Evolutionary conservation across 2,797 vertebrate species (phyloP).

Genomic region (Pipistrellus pipistrellus): DNA sequence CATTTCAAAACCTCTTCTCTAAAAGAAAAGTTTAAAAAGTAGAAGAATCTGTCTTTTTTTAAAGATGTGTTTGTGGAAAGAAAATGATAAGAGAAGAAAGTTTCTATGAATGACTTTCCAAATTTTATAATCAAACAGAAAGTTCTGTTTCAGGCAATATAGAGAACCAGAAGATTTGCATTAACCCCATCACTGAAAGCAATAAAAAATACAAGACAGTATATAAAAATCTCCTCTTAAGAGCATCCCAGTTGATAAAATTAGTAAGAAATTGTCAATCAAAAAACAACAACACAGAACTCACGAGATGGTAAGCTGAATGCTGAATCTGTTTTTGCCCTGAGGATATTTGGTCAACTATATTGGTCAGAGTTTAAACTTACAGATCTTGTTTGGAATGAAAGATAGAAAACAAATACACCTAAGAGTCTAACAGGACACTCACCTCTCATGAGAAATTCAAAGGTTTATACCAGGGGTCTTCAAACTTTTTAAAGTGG

Average conservation of each 20-base stretch:
- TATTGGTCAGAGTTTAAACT: not conserved
- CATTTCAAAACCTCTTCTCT: conserved; percentile 60
- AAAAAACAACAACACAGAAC: not conserved
- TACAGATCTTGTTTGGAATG: not conserved
- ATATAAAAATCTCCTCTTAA: conserved; percentile 39
- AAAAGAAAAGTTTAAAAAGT: conserved; percentile 48
- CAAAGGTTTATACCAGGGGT: not conserved
- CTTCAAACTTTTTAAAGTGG: too few relatives aligned
- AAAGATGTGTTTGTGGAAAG: conserved; percentile 8
- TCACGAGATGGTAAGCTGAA: not conserved
- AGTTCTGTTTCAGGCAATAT: conserved; percentile 14
- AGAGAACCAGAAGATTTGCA: not conserved
- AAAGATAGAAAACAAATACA: not conserved
- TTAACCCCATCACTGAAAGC: not conserved
- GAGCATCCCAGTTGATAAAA: conserved; percentile 2
- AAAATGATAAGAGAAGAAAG: conserved; percentile 29
- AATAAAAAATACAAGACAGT: conserved; percentile 29
- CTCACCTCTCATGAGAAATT: not conserved
- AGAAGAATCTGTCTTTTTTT: conserved; percentile 46
- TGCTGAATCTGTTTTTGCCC: not conserved
- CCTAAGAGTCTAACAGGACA: not conserved
- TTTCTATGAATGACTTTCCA: conserved; percentile 13
- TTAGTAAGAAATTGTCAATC: conserved; percentile 13
- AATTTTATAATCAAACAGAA: conserved; percentile 49
- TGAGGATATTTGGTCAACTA: not conserved